A percentile compares a stretch with the other conserved stretches of the same genome.
Evolutionary conservation across 2,113 vertebrate genomes (phyloP).

Genomic region (Neomonachus schauinslandi): DNA sequence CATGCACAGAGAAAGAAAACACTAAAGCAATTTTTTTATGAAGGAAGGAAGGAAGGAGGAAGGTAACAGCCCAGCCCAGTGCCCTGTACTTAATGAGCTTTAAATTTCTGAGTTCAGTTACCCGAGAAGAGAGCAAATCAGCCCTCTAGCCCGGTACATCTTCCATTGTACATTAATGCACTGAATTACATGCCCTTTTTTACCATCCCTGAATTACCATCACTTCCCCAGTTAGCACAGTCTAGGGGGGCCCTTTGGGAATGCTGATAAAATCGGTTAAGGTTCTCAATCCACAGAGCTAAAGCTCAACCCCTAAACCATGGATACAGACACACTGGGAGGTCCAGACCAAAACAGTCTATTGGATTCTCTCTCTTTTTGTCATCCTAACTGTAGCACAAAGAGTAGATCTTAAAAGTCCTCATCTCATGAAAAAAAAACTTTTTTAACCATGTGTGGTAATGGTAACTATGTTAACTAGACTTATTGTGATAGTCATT

Average conservation of each 20-base stretch:
- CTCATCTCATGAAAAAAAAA: neutral
- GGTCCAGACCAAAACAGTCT: rapidly evolving
- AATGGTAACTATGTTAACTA: neutral
- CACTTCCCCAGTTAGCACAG: neutral
- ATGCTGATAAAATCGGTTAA: neutral
- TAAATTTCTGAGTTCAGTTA: neutral
- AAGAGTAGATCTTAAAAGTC: neutral
- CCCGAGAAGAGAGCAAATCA: neutral
- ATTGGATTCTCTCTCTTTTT: neutral
- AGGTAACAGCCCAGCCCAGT: neutral
- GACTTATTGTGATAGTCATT: neutral
- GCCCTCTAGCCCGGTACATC: neutral
- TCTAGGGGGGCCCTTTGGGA: neutral
- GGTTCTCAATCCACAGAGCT: neutral
- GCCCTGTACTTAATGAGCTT: neutral
- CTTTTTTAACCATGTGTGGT: neutral
- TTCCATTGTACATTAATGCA: neutral
- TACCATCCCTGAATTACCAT: neutral
- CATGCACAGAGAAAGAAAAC: neutral
- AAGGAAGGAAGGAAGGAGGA: neutral
- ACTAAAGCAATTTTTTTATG: neutral
- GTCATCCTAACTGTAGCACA: neutral
- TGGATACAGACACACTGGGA: neutral
- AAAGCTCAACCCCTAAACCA: neutral
- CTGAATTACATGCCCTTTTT: neutral